These are phyloP conservation scores for Donacobius atricapilla DNA, from an alignment of 2,113 vertebrate genomes.

Conservation along the genomic window DNA sequence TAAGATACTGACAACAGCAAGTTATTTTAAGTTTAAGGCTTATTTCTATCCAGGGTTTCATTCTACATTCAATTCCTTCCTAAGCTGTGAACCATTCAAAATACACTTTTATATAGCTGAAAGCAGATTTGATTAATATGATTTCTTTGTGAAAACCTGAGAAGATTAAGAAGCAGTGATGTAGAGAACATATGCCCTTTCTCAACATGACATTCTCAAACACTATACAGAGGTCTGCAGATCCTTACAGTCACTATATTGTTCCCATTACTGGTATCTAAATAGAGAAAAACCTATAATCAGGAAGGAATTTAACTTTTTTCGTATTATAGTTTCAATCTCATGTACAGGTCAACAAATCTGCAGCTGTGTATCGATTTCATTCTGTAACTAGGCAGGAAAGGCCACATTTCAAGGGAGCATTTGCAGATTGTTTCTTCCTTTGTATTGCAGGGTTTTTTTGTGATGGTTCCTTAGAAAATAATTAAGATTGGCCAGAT, in stretches of 20 bases:
- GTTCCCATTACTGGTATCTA: constrained; percentile 54
- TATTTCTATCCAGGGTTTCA: constrained; percentile 74
- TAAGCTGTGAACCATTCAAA: constrained; percentile 72
- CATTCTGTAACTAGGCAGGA: constrained; percentile 54
- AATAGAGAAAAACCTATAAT: constrained; percentile 57
- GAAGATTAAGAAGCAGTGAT: constrained; percentile 76
- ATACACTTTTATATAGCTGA: constrained; percentile 71
- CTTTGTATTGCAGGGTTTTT: constrained; percentile 11
- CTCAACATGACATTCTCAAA: constrained; percentile 65
- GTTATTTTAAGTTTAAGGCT: constrained; percentile 69
- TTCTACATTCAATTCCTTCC: constrained; percentile 73
- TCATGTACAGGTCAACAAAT: constrained; percentile 70
- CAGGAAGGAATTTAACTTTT: constrained; percentile 45
- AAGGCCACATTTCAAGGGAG: constrained; percentile 70
- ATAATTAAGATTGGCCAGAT: constrained; percentile 59
- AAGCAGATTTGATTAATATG: constrained; percentile 81
- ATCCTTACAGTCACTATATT: constrained; percentile 65
- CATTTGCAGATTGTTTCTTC: constrained; percentile 66
- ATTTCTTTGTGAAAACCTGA: constrained; percentile 78
- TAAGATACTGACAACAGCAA: constrained; percentile 56
- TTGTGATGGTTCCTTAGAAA: constrained; percentile 46
- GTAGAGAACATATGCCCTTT: constrained; percentile 66
- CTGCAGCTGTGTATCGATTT: constrained; percentile 67
- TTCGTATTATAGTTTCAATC: constrained; percentile 60
- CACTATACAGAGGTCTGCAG: constrained; percentile 31